phyloP scores from a whole-genome alignment of 2,113 vertebrate species.

The Aphelocoma coerulescens region DNA sequence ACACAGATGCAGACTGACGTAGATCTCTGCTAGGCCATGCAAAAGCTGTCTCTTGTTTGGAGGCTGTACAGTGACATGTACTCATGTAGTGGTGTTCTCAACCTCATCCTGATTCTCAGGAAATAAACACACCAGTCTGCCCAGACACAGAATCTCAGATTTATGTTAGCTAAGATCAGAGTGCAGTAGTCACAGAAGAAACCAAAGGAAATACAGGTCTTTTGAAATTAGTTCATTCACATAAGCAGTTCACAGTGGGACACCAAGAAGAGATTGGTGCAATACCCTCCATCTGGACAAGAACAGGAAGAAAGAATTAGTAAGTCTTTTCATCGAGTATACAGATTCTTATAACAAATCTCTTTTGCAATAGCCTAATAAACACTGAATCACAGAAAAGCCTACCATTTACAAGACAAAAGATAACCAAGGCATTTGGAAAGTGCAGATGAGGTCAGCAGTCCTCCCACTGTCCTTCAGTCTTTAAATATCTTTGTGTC shows the following conservation, averaged over 20 bases:
- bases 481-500: background rate
- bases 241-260: background rate
- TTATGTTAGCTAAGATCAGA: background rate
- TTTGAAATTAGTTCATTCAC: background rate
- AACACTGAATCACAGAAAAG: conserved; percentile 10
- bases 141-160: background rate
- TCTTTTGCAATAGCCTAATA: background rate
- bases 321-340: background rate
- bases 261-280: background rate
- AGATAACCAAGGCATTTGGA: background rate
- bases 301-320: background rate
- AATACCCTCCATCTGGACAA: background rate
- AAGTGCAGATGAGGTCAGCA: background rate
- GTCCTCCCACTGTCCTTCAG: background rate
- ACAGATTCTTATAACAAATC: background rate
- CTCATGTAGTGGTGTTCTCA: background rate
- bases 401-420: background rate
- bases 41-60: background rate
- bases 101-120: background rate
- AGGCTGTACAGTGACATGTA: background rate
- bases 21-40: background rate
- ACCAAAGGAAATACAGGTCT: background rate
- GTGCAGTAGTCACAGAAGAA: background rate
- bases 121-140: background rate
- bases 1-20: background rate